Conservation (phyloP, 2,888 invertebrate species). For the Drosophila fulvimacula region DNA sequence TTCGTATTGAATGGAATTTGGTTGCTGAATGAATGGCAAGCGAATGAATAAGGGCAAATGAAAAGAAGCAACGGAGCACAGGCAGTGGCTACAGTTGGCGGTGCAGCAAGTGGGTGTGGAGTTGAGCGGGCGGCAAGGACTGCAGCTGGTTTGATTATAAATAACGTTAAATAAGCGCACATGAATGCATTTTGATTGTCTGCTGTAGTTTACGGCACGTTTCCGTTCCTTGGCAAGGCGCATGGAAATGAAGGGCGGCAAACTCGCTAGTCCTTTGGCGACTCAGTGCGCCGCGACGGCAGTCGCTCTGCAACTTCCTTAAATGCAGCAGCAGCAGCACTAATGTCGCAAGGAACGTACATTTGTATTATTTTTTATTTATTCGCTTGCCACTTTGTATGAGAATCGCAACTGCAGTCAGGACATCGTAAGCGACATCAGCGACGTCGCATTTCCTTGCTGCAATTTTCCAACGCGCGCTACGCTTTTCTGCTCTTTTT, state of each 20-base stretch:
- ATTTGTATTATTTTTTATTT: conserved; percentile 65
- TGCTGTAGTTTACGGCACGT: conserved; percentile 72
- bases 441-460: conserved; percentile 73
- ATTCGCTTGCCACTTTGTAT: conserved; percentile 69
- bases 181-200: conserved; percentile 81
- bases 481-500: conserved; percentile 32
- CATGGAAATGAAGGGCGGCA: conserved; percentile 51
- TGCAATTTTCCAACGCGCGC: conserved; percentile 68
- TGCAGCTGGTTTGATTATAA: conserved; percentile 64
- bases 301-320: conserved; percentile 61
- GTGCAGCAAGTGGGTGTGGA: background rate
- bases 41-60: conserved; percentile 44
- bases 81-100: background rate
- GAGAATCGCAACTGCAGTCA: conserved; percentile 60
- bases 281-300: conserved; percentile 7
- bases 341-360: conserved; percentile 69
- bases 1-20: conserved; percentile 69
- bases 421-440: conserved; percentile 27
- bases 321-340: conserved; percentile 59
- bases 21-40: conserved; percentile 56
- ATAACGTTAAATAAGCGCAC: conserved; percentile 76
- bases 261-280: conserved; percentile 43
- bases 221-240: conserved; percentile 39
- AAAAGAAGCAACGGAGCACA: conserved; percentile 20
- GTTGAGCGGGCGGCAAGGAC: background rate